Evolutionary conservation across 2,888 invertebrate species (phyloP).

Genomic region (Cynaeus angustus): DNA sequence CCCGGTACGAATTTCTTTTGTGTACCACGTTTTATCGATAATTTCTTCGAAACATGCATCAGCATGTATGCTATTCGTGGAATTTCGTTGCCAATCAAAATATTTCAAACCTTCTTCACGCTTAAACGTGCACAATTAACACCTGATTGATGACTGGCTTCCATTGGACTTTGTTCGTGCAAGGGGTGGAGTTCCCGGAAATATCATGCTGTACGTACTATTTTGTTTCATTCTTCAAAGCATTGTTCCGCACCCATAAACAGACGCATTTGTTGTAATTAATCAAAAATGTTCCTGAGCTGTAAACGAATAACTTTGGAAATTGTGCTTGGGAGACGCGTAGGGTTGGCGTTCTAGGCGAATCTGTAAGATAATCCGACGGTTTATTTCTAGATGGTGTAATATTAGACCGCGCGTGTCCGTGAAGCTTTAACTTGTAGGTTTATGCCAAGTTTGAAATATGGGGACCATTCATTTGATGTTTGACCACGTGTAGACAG

Average conservation of each 20-base stretch:
- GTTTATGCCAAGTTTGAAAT: slow-evolving; percentile 43
- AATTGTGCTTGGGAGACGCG: no score
- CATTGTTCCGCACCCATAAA: slow-evolving; percentile 16
- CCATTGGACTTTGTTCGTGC: slow-evolving; percentile 38
- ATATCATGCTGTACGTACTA: slow-evolving; percentile 15
- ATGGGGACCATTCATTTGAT: slow-evolving; percentile 43
- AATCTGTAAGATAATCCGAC: slow-evolving; percentile 58
- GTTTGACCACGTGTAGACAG: slow-evolving; percentile 34
- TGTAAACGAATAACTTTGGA: neutral
- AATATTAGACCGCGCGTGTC: slow-evolving; percentile 57
- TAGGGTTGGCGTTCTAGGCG: slow-evolving; percentile 47
- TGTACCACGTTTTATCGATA: slow-evolving; percentile 44
- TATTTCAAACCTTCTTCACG: slow-evolving; percentile 44
- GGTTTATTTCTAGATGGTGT: slow-evolving; percentile 58
- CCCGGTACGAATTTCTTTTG: slow-evolving; percentile 22
- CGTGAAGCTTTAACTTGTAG: slow-evolving; percentile 29
- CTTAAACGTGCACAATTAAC: slow-evolving; percentile 39
- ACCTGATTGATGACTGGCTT: slow-evolving; percentile 43
- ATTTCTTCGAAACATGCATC: slow-evolving; percentile 40
- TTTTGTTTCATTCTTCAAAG: slow-evolving; percentile 9
- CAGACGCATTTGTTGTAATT: slow-evolving; percentile 9
- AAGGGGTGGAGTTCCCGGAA: slow-evolving; percentile 50
- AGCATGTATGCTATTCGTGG: slow-evolving; percentile 45
- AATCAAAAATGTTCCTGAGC: neutral
- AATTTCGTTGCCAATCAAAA: slow-evolving; percentile 45